Evolutionary conservation across 2,888 invertebrate genomes (phyloP).

Genomic region (Agrotis ipsilon): DNA sequence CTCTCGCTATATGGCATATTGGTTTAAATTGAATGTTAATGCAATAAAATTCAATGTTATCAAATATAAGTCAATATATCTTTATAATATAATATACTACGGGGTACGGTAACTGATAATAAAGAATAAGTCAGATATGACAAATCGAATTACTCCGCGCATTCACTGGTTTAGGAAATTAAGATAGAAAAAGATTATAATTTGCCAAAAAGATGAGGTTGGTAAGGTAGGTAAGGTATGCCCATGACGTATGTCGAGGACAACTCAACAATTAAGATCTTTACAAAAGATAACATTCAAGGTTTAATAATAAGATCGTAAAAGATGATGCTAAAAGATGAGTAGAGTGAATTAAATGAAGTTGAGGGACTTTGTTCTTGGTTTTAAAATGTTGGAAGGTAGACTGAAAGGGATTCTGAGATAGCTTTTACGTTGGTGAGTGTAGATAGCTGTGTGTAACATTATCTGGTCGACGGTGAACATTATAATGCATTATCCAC

Average conservation of each 20-base stretch:
- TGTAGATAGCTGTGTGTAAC: constrained; percentile 53
- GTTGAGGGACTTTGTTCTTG: constrained; percentile 34
- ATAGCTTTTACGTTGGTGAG: constrained; percentile 46
- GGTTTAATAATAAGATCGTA: constrained; percentile 49
- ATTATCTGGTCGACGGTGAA: constrained; percentile 68
- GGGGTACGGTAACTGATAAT: constrained; percentile 25
- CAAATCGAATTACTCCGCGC: constrained; percentile 69
- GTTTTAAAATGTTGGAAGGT: constrained; percentile 36
- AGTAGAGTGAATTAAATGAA: constrained; percentile 44
- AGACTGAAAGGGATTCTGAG: constrained; percentile 55
- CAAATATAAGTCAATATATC: constrained; percentile 37
- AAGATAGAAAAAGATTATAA: constrained; percentile 53
- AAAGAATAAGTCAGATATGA: constrained; percentile 64
- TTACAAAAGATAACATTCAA: constrained; percentile 57
- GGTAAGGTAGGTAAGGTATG: too few species aligned
- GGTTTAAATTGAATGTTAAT: constrained; percentile 7
- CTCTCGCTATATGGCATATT: background rate
- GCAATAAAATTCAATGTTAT: constrained; percentile 29
- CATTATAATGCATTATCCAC: constrained; percentile 72
- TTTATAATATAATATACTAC: constrained; percentile 3
- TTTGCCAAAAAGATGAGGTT: constrained; percentile 69
- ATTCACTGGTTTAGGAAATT: constrained; percentile 75
- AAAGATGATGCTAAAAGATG: constrained; percentile 39
- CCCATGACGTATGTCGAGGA: constrained; percentile 60
- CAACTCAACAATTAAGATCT: constrained; percentile 68